phyloP scores from a whole-genome alignment of 2,113 vertebrate species.

The Amblyopsis rosae region DNA sequence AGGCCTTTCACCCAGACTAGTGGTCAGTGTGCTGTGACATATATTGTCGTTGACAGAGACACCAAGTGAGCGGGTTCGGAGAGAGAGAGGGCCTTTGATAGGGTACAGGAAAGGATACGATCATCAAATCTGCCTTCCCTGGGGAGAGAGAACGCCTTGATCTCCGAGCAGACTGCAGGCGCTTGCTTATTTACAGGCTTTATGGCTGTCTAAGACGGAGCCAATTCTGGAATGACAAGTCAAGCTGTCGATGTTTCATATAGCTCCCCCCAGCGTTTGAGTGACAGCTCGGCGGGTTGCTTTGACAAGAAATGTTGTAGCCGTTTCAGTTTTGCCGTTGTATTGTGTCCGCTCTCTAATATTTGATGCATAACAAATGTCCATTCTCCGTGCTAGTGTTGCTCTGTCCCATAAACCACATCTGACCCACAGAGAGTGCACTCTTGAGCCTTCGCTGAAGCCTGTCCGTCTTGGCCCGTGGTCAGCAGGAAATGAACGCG shows the following conservation, averaged over 20 bases:
- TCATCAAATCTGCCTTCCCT: conserved; percentile 59
- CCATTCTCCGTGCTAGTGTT: not conserved
- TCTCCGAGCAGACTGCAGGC: conserved; percentile 37
- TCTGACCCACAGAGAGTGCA: conserved; percentile 1
- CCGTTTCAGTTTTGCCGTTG: conserved; percentile 6
- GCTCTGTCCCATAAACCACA: conserved; percentile 24
- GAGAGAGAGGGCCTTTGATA: conserved; percentile 8
- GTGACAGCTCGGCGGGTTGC: conserved; percentile 12
- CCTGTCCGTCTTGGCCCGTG: conserved; percentile 32
- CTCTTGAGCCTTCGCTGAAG: conserved; percentile 8
- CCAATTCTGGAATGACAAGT: conserved; percentile 3
- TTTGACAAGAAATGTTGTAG: not conserved
- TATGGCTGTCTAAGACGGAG: conserved; percentile 3
- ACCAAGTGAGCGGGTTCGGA: not conserved
- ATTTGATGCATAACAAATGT: conserved; percentile 21
- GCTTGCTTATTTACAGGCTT: conserved; percentile 57
- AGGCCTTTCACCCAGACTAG: conserved; percentile 28
- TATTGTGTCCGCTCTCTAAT: conserved; percentile 2
- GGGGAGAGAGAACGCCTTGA: conserved; percentile 54
- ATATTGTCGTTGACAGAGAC: conserved; percentile 23
- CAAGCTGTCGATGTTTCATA: conserved; percentile 8
- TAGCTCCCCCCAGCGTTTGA: conserved; percentile 13
- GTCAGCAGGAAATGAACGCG: conserved; percentile 46
- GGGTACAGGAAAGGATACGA: conserved; percentile 58
- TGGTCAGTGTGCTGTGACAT: conserved; percentile 37